Evolutionary conservation across 30 jellyfish, hydroid and myxozoan genomes (phyloP).

Genomic region (Haliclystus octoradiatus): DNA sequence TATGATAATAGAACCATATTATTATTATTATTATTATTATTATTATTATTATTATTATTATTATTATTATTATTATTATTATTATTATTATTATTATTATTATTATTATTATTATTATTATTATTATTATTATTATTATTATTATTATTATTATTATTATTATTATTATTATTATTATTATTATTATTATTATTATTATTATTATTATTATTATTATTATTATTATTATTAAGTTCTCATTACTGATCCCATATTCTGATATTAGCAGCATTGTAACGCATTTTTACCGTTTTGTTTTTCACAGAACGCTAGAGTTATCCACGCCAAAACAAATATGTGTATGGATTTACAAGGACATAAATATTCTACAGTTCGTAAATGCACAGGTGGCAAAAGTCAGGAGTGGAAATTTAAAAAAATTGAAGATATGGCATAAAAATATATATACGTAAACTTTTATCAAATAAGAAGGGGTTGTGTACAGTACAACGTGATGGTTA

Average conservation of each 20-base stretch:
- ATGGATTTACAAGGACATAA: conserved; percentile 62
- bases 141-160: conserved; percentile 1
- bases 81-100: neutral
- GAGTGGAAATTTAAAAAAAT: conserved; percentile 82
- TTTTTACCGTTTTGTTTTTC: conserved; percentile 3
- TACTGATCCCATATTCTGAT: neutral
- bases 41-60: conserved; percentile 2
- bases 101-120: conserved; percentile 1
- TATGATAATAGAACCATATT: too few relatives aligned
- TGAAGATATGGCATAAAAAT: conserved; percentile 67
- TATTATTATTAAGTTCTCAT: neutral
- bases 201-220: conserved; percentile 3
- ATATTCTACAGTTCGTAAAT: conserved; percentile 61
- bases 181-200: conserved; percentile 1
- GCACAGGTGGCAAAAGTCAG: conserved; percentile 57
- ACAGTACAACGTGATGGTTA: too few relatives aligned
- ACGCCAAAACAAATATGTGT: conserved; percentile 57
- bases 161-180: conserved; percentile 1
- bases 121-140: conserved; percentile 2
- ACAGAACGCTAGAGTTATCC: conserved; percentile 49
- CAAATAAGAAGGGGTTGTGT: too few relatives aligned
- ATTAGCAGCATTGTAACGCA: neutral
- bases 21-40: neutral
- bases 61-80: neutral
- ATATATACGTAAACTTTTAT: too few relatives aligned